These are phyloP conservation scores for Drosophila trapezifrons DNA, from an alignment of 1,140 invertebrate species.

Conservation along the genomic window DNA sequence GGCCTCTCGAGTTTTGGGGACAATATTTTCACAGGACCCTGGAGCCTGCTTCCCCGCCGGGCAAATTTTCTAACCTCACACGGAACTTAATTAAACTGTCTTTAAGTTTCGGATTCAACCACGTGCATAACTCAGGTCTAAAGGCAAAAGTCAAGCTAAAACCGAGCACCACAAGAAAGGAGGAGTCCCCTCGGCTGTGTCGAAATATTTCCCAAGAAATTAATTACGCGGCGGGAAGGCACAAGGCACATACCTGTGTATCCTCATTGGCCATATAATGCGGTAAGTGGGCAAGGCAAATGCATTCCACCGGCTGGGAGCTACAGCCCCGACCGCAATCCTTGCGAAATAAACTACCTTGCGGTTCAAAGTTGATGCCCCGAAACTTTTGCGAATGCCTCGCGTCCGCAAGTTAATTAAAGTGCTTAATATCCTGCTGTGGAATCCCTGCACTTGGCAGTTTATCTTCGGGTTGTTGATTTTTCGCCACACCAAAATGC, in stretches of 20 bases:
- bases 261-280: slow-evolving; percentile 74
- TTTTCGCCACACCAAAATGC: slow-evolving; percentile 5
- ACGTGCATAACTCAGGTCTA: slow-evolving; percentile 68
- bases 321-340: slow-evolving; percentile 54
- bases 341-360: slow-evolving; percentile 77
- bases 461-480: slow-evolving; percentile 50
- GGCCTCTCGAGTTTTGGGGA: slow-evolving; percentile 23
- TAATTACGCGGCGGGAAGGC: slow-evolving; percentile 56
- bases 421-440: slow-evolving; percentile 68
- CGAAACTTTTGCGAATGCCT: slow-evolving; percentile 71
- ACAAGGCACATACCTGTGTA: slow-evolving; percentile 53
- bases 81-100: slow-evolving; percentile 65
- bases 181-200: slow-evolving; percentile 8
- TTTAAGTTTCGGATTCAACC: slow-evolving; percentile 58
- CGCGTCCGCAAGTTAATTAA: slow-evolving; percentile 81
- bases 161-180: slow-evolving; percentile 36
- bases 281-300: slow-evolving; percentile 50
- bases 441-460: slow-evolving; percentile 39
- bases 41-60: not conserved
- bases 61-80: not conserved
- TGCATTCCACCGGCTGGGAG: slow-evolving; percentile 59
- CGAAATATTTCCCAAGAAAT: slow-evolving; percentile 74
- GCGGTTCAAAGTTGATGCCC: slow-evolving; percentile 80
- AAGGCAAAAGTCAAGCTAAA: slow-evolving; percentile 46
- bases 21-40: slow-evolving; percentile 52